Percentiles rank a stretch among this genome's conserved stretches.
phyloP scores from a whole-genome alignment of 1,140 invertebrate species.

The Acyrthosiphon pisum region DNA sequence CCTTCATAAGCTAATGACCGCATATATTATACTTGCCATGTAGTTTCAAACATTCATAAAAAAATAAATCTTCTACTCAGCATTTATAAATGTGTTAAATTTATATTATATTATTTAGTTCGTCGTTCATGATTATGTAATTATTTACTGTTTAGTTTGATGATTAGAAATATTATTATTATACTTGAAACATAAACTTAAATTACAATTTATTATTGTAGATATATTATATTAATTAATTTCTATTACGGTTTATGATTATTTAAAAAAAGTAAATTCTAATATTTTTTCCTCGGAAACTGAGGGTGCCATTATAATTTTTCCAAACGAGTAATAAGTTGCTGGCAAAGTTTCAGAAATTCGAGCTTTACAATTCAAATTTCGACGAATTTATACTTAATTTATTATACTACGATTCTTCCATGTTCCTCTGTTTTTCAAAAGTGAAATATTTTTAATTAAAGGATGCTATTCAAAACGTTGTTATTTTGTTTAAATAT shows the following conservation, averaged over 20 bases:
- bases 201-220: background rate
- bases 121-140: too few species aligned
- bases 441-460: slow-evolving; percentile 19
- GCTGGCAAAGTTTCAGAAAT: background rate
- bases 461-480: background rate
- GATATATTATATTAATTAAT: background rate
- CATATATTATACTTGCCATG: background rate
- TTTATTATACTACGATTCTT: background rate
- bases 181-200: too few species aligned
- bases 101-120: too few species aligned
- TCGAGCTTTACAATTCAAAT: background rate
- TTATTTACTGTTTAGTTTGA: too few species aligned
- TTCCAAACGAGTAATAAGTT: background rate
- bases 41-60: background rate
- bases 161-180: too few species aligned
- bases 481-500: slow-evolving; percentile 29
- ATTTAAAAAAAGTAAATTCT: background rate
- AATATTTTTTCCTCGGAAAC: background rate
- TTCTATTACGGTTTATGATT: background rate
- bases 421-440: background rate
- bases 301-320: background rate
- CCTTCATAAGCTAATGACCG: too few species aligned
- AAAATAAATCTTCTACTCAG: too few species aligned
- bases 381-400: background rate
- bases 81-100: too few species aligned